Percentiles rank a stretch among this genome's conserved stretches.
These are phyloP conservation scores for Paracanthobrama guichenoti DNA, from an alignment of 2,113 vertebrate species.

Conservation along the genomic window DNA sequence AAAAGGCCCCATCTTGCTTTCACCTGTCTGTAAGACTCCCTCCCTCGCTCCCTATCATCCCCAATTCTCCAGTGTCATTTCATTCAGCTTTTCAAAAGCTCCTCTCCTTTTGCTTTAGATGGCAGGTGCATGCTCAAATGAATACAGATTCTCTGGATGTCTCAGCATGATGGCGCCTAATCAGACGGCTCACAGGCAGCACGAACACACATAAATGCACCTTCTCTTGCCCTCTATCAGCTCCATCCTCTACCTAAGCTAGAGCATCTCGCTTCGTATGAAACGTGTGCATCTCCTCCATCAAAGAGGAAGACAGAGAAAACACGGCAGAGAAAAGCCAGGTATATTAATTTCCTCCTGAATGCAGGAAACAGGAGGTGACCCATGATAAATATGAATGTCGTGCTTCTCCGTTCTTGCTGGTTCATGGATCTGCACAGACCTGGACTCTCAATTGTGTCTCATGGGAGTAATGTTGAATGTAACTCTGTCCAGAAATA, in stretches of 20 bases:
- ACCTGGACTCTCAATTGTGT: background rate
- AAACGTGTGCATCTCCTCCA: background rate
- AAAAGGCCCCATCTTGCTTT: background rate
- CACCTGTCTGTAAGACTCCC: background rate
- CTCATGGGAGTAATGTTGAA: background rate
- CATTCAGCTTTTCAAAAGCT: slow-evolving; percentile 27
- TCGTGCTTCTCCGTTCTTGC: background rate
- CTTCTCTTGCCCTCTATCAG: slow-evolving; percentile 19
- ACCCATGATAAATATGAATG: background rate
- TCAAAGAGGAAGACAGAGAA: background rate
- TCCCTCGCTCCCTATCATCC: background rate
- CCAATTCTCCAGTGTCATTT: background rate
- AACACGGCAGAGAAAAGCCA: background rate
- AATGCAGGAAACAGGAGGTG: slow-evolving; percentile 1
- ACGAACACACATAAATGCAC: slow-evolving; percentile 42
- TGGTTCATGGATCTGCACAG: background rate
- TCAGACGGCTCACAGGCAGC: slow-evolving; percentile 27
- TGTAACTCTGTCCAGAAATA: background rate
- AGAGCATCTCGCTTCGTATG: background rate
- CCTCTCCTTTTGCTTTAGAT: slow-evolving; percentile 35
- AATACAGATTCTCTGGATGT: slow-evolving; percentile 44
- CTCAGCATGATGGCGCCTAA: slow-evolving; percentile 31
- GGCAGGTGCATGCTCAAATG: slow-evolving; percentile 43
- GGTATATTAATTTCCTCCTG: background rate
- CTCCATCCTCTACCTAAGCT: background rate